These are phyloP conservation scores for Peromyscus melanophrys DNA, from an alignment of 2,797 vertebrate species.

Conservation along the genomic window DNA sequence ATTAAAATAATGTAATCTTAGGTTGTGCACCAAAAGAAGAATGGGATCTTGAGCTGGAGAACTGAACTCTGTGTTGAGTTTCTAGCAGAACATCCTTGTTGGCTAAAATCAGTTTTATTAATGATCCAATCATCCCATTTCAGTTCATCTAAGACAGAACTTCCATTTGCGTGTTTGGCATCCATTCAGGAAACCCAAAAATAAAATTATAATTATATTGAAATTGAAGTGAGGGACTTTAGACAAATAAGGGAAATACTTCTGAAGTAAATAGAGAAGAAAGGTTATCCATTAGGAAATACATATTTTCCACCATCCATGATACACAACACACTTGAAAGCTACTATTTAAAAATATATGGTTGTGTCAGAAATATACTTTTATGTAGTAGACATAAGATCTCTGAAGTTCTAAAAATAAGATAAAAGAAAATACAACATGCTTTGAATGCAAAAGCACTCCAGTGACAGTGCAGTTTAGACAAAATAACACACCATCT, in stretches of 20 bases:
- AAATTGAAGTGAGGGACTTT: background rate
- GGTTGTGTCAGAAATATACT: background rate
- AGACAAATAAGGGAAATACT: background rate
- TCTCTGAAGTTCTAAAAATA: conserved; percentile 13
- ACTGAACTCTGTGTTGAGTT: conserved; percentile 43
- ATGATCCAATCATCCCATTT: conserved; percentile 44
- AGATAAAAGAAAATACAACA: background rate
- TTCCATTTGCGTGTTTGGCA: conserved; percentile 21
- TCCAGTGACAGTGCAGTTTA: background rate
- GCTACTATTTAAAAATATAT: conserved; percentile 14
- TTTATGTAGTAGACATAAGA: background rate
- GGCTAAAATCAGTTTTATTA: conserved; percentile 35
- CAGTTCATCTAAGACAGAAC: conserved; percentile 33
- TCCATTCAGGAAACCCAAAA: background rate
- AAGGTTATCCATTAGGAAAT: background rate
- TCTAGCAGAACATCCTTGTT: background rate
- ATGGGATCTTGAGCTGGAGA: background rate
- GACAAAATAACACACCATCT: background rate
- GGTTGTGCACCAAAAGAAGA: conserved; percentile 39
- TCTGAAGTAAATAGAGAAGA: background rate
- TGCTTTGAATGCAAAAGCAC: background rate
- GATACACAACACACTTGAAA: background rate
- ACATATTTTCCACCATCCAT: conserved; percentile 23
- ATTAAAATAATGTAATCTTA: conserved; percentile 33
- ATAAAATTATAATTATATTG: conserved; percentile 52